These are phyloP conservation scores for Orthosia gracilis DNA, from an alignment of 2,888 invertebrate species.

Conservation along the genomic window DNA sequence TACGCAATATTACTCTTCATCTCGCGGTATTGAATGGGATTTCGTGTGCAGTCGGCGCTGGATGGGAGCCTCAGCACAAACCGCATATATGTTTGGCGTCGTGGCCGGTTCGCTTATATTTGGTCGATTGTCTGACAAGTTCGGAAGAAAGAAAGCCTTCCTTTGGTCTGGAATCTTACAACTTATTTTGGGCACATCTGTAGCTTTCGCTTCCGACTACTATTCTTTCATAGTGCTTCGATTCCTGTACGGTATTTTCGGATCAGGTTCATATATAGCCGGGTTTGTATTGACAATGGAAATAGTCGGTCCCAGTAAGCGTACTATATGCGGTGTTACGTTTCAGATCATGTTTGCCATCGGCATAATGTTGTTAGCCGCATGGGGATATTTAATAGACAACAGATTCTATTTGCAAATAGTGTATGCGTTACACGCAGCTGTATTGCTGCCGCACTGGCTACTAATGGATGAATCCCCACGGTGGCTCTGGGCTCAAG, in stretches of 20 bases:
- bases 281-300: slow-evolving; percentile 95
- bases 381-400: slow-evolving; percentile 95
- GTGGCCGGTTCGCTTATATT: slow-evolving; percentile 95
- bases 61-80: slow-evolving; percentile 96
- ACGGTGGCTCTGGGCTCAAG: slow-evolving; percentile 97
- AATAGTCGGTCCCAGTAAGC: slow-evolving; percentile 94
- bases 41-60: slow-evolving; percentile 95
- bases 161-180: slow-evolving; percentile 95
- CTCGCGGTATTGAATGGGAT: slow-evolving; percentile 95
- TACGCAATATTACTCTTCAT: slow-evolving; percentile 93
- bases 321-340: slow-evolving; percentile 95
- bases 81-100: slow-evolving; percentile 96
- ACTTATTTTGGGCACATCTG: slow-evolving; percentile 93
- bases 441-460: slow-evolving; percentile 94
- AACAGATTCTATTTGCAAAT: slow-evolving; percentile 94
- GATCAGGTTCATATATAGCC: slow-evolving; percentile 94
- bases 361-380: slow-evolving; percentile 95
- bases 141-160: slow-evolving; percentile 95
- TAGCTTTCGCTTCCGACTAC: slow-evolving; percentile 94
- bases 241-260: slow-evolving; percentile 95
- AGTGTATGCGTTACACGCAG: slow-evolving; percentile 94
- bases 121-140: slow-evolving; percentile 95
- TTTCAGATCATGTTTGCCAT: slow-evolving; percentile 95
- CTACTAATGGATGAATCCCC: slow-evolving; percentile 97
- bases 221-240: slow-evolving; percentile 93